phyloP scores from a whole-genome alignment of 2,888 invertebrate species.

The Clostera curtula region DNA sequence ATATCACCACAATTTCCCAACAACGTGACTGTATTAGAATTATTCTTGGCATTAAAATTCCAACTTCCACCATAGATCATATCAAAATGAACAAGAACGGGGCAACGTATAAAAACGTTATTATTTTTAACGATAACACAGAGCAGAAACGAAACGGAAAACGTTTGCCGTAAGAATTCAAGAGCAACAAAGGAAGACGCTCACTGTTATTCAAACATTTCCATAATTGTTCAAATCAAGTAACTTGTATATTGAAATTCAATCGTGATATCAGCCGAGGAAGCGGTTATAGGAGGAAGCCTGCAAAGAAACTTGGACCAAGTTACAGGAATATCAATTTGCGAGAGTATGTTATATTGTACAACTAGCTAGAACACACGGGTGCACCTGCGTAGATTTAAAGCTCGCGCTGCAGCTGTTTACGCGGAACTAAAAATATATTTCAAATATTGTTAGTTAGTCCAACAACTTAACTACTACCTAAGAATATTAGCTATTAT shows the following conservation, averaged over 20 bases:
- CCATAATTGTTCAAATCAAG: constrained; percentile 1
- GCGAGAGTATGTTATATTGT: constrained; percentile 13
- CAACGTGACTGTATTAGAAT: constrained; percentile 24
- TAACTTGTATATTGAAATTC: constrained; percentile 1
- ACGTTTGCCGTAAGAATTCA: constrained; percentile 5
- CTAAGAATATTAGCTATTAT: too few species aligned
- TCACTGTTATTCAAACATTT: not conserved
- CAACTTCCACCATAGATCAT: constrained; percentile 22
- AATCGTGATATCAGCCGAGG: constrained; percentile 1
- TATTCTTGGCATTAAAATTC: constrained; percentile 24
- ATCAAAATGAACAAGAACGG: constrained; percentile 21
- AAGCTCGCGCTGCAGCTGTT: too few species aligned
- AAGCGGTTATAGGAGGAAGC: constrained; percentile 1
- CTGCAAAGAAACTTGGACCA: constrained; percentile 4
- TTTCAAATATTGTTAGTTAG: too few species aligned
- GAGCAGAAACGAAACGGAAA: constrained; percentile 14
- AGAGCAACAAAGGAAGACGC: constrained; percentile 1
- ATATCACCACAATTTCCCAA: constrained; percentile 12
- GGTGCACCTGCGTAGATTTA: too few species aligned
- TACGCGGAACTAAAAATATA: too few species aligned
- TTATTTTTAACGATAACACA: constrained; percentile 17
- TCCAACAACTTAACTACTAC: too few species aligned
- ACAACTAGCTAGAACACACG: too few species aligned
- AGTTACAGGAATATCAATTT: constrained; percentile 21
- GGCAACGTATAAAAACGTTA: constrained; percentile 14